These are phyloP conservation scores for Setophaga kirtlandii DNA, from an alignment of 2,113 vertebrate genomes.

Conservation along the genomic window DNA sequence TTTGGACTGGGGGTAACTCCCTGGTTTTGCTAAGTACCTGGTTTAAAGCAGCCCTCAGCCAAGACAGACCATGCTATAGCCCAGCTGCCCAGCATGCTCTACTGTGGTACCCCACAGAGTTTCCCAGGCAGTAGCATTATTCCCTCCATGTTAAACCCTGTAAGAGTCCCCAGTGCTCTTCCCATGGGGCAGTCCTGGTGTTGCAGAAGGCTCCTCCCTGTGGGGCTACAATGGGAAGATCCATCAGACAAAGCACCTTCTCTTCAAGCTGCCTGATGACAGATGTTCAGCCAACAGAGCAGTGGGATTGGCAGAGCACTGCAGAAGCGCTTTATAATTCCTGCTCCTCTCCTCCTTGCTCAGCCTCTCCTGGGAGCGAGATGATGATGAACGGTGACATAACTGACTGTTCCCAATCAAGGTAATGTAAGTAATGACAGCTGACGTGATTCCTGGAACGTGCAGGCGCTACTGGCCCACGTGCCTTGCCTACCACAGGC, in stretches of 20 bases:
- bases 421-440: slow-evolving; percentile 72
- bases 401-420: slow-evolving; percentile 71
- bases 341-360: slow-evolving; percentile 59
- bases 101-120: rapidly evolving
- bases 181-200: not conserved
- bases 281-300: slow-evolving; percentile 41
- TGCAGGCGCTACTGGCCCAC: not conserved
- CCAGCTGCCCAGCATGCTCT: not conserved
- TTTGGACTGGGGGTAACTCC: not conserved
- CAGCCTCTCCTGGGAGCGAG: slow-evolving; percentile 41
- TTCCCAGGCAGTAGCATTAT: not conserved
- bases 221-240: slow-evolving; percentile 28
- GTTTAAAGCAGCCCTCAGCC: not conserved
- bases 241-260: slow-evolving; percentile 57
- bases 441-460: slow-evolving; percentile 68
- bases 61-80: not conserved
- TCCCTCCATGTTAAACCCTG: not conserved
- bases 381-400: slow-evolving; percentile 63
- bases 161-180: not conserved
- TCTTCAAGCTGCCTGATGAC: slow-evolving; percentile 60
- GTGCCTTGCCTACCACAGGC: not conserved
- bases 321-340: slow-evolving; percentile 60
- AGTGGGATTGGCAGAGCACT: slow-evolving; percentile 48
- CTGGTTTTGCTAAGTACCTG: not conserved
- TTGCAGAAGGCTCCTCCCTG: slow-evolving; percentile 21